Conservation (phyloP, 2,113 vertebrate genomes). For the Paramisgurnus dabryanus region DNA sequence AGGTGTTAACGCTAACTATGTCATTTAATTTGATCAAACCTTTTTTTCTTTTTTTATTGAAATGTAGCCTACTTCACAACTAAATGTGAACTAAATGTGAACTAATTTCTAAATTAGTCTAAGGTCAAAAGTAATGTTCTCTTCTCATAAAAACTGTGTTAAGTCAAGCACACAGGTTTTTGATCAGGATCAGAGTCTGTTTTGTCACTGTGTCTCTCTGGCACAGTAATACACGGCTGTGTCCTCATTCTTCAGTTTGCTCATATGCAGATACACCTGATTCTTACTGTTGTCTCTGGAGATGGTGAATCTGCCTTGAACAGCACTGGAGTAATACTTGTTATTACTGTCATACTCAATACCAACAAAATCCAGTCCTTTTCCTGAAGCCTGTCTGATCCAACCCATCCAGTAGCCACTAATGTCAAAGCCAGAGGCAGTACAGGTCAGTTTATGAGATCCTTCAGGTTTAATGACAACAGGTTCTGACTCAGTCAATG, state of each 20-base stretch:
- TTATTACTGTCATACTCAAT: background rate
- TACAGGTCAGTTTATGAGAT: slow-evolving; percentile 31
- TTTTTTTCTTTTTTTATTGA: too few species aligned
- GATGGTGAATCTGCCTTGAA: background rate
- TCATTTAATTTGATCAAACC: too few species aligned
- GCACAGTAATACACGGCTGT: slow-evolving; percentile 36
- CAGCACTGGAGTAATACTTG: slow-evolving; percentile 19
- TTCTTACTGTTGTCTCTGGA: slow-evolving; percentile 18
- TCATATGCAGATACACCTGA: background rate
- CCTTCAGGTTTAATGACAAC: background rate
- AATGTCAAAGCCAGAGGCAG: slow-evolving; percentile 8
- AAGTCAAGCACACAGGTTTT: background rate
- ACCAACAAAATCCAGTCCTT: slow-evolving; percentile 19
- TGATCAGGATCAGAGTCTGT: background rate
- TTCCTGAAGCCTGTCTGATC: slow-evolving; percentile 11
- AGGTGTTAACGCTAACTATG: too few species aligned
- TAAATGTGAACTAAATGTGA: too few species aligned
- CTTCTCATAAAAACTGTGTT: background rate
- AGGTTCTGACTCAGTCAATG: slow-evolving; percentile 12
- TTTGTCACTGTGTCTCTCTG: background rate
- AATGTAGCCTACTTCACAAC: too few species aligned
- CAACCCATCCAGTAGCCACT: background rate
- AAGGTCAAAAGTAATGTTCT: background rate
- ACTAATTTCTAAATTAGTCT: too few species aligned
- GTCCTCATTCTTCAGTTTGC: background rate